Base-by-base conservation (phyloP, 2,797 vertebrate species). In the Urophycis tenuis region DNA sequence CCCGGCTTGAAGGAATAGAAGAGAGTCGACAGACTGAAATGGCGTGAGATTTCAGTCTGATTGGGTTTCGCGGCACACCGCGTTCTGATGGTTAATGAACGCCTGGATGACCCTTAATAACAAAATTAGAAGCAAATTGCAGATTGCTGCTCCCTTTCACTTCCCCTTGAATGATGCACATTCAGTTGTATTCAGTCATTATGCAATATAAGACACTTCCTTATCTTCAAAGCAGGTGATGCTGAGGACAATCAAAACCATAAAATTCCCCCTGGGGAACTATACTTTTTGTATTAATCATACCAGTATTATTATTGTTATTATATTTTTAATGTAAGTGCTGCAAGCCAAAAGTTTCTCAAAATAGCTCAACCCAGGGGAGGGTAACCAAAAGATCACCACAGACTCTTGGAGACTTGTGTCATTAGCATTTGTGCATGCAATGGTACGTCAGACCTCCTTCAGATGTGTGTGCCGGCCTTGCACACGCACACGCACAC, bases 391-490 rank as follows among this genome's bases (percentile, higher is more conserved):
- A n/a, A 11, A n/a, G 30, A 80, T 84, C 85, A 85, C 88, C 83
- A 85, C 80, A 72, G 74, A 17, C 72, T 30, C 69, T 29, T 33
- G 45, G 71, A 73, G 34, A 49, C 36, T 70, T 49, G 22, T 34
- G 64, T 74, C 53, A 82, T 81, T 79, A 70, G 72, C 75, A 79
- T 83, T 29, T 77, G 67, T 78, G 82, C 81, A 84, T 80, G 81
- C 81, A 79, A 78, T 78, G 78, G 88, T 89, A 88, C 83, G 87
- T 90, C 89, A 92, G 85, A 81, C 88, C 87, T 87, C 84, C 88
- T 85, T 84, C 85, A 88, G 84, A 90, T 84, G 91, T 90, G 89
- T 87, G 84, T 60, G 83, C 84, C 82, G 81, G 87, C 89, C 88
- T 90, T 88, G 8, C 34, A 35, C 34, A 35, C 34, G 8, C 34